Base-by-base conservation (phyloP, 2,113 vertebrate genomes). In the Rhipidura dahli region DNA sequence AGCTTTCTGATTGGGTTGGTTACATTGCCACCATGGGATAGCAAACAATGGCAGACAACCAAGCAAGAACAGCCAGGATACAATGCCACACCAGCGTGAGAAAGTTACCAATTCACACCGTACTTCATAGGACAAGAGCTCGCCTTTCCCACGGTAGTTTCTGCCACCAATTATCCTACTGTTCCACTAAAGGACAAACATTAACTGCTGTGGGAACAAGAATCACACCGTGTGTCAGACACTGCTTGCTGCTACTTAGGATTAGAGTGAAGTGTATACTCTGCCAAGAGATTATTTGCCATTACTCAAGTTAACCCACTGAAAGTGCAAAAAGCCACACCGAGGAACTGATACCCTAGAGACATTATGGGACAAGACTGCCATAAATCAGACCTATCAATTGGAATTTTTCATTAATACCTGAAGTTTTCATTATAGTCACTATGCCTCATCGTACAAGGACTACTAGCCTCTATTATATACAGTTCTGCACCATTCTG, bases 101-200 rank as follows among this genome's bases (percentile, higher is more conserved):
- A 99, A 99, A 97, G 97, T 87, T 68, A 95, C 93, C 59, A 57
- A 96, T 69, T 94, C 93, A 86, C 93, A 86, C 84, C 45, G 69
- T 71, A 60, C 94, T 94, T 70, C 90, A 15, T 5, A 59, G n/a
- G 75, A 86, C 94, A 84, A 65, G 95, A 95, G 96, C 24, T 88
- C 94, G 15, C 93, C 92, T 98, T 98, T 99, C 98, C 98, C 98
- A 99, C 98, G 97, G 97, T 96, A 96, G 87, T 89, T 95, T 68
- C 93, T 97, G 84, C 89, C 95, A 86, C 94, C 90, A 98, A 96
- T 98, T 96, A 98, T 81, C 96, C 96, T 54, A 70, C 97, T 91
- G 75, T 87, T 95, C 87, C 97, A 97, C 85, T 93, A 39, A 83
- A 97, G 95, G 94, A 96, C 97, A 98, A 98, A 97, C 87, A 97